Evolutionary conservation across 2,797 vertebrate genomes (phyloP).

Genomic region (Capromys pilorides): DNA sequence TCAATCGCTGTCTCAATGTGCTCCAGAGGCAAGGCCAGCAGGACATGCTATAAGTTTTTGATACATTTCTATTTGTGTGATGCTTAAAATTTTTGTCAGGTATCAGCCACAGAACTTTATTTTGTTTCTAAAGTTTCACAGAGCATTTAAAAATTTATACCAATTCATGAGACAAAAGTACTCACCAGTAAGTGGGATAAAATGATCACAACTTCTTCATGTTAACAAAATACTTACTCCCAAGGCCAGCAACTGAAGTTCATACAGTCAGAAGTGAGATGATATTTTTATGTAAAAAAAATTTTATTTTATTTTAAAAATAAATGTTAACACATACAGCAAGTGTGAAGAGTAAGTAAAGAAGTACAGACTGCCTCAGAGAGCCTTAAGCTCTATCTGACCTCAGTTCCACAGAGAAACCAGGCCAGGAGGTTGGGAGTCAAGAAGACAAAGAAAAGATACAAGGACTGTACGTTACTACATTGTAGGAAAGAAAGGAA

Average conservation of each 20-base stretch:
- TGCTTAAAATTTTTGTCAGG: not conserved
- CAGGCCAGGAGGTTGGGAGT: not conserved
- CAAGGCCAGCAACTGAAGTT: not conserved
- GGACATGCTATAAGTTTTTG: not conserved
- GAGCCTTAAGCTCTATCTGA: not conserved
- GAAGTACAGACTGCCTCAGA: not conserved
- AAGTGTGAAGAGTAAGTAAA: not conserved
- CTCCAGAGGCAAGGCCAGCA: too few species aligned
- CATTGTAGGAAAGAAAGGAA: not conserved
- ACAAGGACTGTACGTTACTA: not conserved
- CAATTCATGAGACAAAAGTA: not conserved
- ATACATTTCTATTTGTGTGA: not conserved
- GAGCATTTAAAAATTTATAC: not conserved
- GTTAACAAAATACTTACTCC: not conserved
- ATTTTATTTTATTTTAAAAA: not conserved
- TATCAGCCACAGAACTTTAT: conserved; percentile 1
- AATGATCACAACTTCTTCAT: not conserved
- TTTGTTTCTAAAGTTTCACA: not conserved
- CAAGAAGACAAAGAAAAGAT: not conserved
- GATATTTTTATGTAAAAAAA: not conserved
- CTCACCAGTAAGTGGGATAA: not conserved
- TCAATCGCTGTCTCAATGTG: too few species aligned
- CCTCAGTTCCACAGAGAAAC: not conserved
- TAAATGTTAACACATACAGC: not conserved
- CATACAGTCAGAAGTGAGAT: not conserved